Percentiles rank a stretch among this genome's conserved stretches.
Conservation (phyloP, 2,113 vertebrate species). For the Corythornis madagascariensis region DNA sequence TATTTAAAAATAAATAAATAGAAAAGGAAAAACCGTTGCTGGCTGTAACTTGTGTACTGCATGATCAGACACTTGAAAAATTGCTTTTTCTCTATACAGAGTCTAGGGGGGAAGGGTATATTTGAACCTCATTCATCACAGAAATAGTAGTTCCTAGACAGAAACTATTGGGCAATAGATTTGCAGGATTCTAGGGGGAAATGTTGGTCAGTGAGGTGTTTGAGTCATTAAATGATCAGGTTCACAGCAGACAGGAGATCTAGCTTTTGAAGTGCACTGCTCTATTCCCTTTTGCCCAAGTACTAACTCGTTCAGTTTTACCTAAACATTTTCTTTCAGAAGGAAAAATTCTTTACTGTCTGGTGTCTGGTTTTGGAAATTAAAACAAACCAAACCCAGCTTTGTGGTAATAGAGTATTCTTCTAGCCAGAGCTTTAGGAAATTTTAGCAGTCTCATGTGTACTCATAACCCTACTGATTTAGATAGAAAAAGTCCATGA, state of each 20-base stretch:
- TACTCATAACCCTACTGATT: neutral
- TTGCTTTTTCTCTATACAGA: neutral
- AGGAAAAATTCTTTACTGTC: neutral
- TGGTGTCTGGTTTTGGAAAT: neutral
- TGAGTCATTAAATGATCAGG: neutral
- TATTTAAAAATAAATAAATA: neutral
- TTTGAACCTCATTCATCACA: neutral
- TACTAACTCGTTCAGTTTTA: neutral
- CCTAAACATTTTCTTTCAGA: neutral
- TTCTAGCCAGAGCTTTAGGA: neutral
- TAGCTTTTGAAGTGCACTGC: neutral
- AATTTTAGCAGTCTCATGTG: neutral
- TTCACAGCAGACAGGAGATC: neutral
- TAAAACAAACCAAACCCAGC: neutral
- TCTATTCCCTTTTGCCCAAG: neutral
- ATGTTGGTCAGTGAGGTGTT: neutral
- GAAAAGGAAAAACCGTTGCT: too few species aligned
- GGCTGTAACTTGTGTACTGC: neutral
- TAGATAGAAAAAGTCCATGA: neutral
- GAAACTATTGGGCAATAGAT: neutral
- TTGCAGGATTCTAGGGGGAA: neutral
- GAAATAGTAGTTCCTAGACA: neutral
- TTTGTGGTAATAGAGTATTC: neutral
- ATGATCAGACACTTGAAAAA: neutral
- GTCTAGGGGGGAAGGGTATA: neutral